Base-by-base conservation (phyloP, 1,140 invertebrate genomes). In the Wasmannia auropunctata region DNA sequence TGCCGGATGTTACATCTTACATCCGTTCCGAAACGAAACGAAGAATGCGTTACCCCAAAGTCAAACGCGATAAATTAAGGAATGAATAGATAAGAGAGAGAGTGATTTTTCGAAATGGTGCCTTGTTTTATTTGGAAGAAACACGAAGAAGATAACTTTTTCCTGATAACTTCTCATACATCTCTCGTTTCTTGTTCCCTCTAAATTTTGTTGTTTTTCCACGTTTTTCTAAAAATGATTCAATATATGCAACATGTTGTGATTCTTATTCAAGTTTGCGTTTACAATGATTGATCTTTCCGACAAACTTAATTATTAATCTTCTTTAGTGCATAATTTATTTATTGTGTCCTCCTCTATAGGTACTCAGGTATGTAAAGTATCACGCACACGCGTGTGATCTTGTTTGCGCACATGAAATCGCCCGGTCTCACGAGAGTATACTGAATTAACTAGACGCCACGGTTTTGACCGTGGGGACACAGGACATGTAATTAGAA, bases 381-480 rank as follows among this genome's bases (percentile, higher is more conserved):
- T 74, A 43, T 60, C 37, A 74, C 79, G 51, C 51, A 72, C 19
- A 67, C 19, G 28, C 51, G 31, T 11, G 46, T 54, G 49, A 83
- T 54, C 37, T 83, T 74, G 65, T 83, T 58, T 43, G 54, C 25
- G 46, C 67, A 72, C 40, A 46, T 58, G 31, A 51, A 83, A 83
- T 74, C 22, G 49, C 40, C 67, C 49, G 16, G 67, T 83, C 79
- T 83, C 67, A 31, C 67, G 79, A 46, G 79, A 83, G 40, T 72
- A 72, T 46, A 83, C 79, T 46, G 43, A 83, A 58, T 83, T 83
- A 83, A 83, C 79, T 72, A 34, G 51, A 72, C 28, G 49, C 37
- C 54, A 74, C 14, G 67, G 37, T 83, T 83, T 83, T 25, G 79
- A 83, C 79, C 79, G 19, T 83, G n/a, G 67, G 67, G 67, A 83